These are phyloP conservation scores for Halcyon malimbica DNA, from an alignment of 2,113 vertebrate species.

Conservation along the genomic window DNA sequence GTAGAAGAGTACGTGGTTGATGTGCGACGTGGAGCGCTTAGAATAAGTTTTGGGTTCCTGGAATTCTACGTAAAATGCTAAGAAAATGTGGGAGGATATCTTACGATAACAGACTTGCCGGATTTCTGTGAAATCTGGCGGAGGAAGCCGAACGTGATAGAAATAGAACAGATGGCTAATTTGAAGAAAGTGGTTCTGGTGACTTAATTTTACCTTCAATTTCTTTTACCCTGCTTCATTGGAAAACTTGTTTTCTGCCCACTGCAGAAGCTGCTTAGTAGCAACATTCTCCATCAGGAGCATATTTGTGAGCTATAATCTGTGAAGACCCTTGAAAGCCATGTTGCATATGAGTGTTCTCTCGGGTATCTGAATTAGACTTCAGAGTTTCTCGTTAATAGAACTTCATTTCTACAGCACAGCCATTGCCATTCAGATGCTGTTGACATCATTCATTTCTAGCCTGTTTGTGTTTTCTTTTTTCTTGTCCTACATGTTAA, in stretches of 20 bases:
- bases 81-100: not conserved
- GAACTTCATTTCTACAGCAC: not conserved
- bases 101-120: not conserved
- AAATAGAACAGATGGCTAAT: not conserved
- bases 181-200: not conserved
- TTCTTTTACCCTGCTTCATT: no score
- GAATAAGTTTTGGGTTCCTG: not conserved
- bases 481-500: not conserved
- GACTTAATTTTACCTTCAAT: not conserved
- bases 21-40: accelerated
- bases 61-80: accelerated
- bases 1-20: not conserved
- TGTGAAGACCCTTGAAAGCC: not conserved
- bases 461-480: no score
- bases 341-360: not conserved
- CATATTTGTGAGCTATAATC: not conserved
- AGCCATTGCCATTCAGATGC: not conserved
- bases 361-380: no score
- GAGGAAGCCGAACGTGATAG: not conserved
- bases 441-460: not conserved
- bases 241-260: not conserved
- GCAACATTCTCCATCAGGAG: not conserved
- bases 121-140: not conserved
- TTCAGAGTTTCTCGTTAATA: not conserved
- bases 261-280: not conserved